Evolutionary conservation across 2,888 invertebrate genomes (phyloP), one percentile per base, ranked within the genome.

Genomic region (Eupithecia dodoneata): DNA sequence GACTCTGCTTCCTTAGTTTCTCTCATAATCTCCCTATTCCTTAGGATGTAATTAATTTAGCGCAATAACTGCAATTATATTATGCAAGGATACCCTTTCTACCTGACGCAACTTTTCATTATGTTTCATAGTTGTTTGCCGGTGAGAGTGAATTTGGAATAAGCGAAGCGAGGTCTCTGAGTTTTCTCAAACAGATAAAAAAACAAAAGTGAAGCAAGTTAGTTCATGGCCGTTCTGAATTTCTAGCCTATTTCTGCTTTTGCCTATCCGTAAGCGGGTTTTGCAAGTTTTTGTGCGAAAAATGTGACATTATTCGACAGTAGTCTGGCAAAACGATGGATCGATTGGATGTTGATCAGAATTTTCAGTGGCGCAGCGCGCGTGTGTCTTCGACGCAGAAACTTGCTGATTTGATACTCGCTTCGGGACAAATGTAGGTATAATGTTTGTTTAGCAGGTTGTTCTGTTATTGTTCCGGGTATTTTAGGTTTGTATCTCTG

Each of bases 1-100:
- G 30, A 52, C 41, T 55, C 18, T 71, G 69, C 72, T 78, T 78
- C 78, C 78, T 78, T 72, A 63, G 77, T 82, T 82, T 82, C 80
- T 77, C 79, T 65, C 41, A 66, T 76, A 79, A 78, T 76, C 72
- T 74, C 66, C 59, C 70, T 80, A 80, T 79, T 80, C 80, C 79
- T 76, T 76, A 70, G 83, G 81, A 82, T 79, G 81, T 75, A 83
- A 85, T 86, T 86, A 84, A 73, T 81, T 75, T 77, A 80, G 72
- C 45, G 71, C 63, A 81, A 42, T 75, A 74, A 73, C 78, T 77
- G 77, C 76, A 82, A 85, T 82, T 82, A 47, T 47, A 82, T 86
- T 86, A 83, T 83, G 86, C 90, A 91, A 91, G 89, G 88, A 88
- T 89, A 88, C 87, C 91, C 91, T 91, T 91, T 91, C 91, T 90